These are phyloP conservation scores for Thereva unica DNA, from an alignment of 2,888 invertebrate species.

Conservation along the genomic window DNA sequence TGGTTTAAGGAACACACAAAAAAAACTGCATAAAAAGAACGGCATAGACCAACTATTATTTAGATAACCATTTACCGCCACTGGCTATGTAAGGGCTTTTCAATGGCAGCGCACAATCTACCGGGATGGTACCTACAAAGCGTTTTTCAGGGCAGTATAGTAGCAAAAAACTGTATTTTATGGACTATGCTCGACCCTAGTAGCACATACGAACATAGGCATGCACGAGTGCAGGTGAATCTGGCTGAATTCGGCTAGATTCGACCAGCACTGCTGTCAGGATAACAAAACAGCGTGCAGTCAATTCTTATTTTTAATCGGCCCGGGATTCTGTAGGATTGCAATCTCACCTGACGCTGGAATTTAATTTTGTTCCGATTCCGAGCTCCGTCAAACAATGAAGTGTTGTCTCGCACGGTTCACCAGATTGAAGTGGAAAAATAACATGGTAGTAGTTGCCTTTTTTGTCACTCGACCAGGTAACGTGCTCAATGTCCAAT, in stretches of 20 bases:
- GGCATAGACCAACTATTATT: no score
- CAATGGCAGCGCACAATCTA: no score
- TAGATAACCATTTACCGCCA: no score
- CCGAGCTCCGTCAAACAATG: conserved; percentile 75
- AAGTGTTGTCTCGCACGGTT: conserved; percentile 72
- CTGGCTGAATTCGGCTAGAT: no score
- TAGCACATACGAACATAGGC: no score
- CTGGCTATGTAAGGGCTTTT: no score
- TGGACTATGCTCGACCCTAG: no score
- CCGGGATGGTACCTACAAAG: no score
- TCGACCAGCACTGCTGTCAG: no score
- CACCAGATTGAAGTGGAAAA: conserved; percentile 71
- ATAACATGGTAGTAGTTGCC: conserved; percentile 72
- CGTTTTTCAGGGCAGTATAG: no score
- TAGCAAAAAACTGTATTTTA: no score
- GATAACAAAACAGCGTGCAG: background rate
- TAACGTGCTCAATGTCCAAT: conserved; percentile 69
- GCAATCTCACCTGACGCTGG: conserved; percentile 68
- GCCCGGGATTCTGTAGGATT: conserved; percentile 4
- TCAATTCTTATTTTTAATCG: background rate
- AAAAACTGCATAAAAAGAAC: background rate
- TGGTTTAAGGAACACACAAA: background rate
- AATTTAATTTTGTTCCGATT: conserved; percentile 70
- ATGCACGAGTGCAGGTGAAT: no score
- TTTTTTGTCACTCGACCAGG: conserved; percentile 70